Conservation (phyloP, 2,797 vertebrate species). For the Myoxocephalus aenaeus region DNA sequence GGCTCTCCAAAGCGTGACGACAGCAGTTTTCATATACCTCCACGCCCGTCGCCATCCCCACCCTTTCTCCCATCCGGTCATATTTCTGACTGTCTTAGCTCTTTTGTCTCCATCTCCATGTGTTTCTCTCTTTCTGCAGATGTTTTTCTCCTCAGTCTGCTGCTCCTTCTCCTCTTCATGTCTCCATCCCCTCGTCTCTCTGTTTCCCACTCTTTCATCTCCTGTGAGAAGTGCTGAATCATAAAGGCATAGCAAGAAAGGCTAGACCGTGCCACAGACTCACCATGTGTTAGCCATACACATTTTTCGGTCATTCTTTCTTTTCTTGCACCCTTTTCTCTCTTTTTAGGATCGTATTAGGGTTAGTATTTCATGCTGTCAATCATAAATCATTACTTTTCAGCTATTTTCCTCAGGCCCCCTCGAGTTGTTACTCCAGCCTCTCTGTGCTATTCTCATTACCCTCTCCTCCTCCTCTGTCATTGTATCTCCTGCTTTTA, state of each 20-base stretch:
- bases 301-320: conserved; percentile 1
- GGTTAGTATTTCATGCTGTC: conserved; percentile 20
- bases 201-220: conserved; percentile 23
- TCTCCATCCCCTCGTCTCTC: conserved; percentile 44
- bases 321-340: conserved; percentile 13
- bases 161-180: conserved; percentile 19
- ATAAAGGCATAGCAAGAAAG: conserved; percentile 9
- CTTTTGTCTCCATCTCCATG: conserved; percentile 8
- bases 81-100: background rate
- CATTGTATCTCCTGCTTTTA: conserved; percentile 30
- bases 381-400: conserved; percentile 31
- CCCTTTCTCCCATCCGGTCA: background rate
- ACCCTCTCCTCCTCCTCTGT: conserved; percentile 20
- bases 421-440: conserved; percentile 30
- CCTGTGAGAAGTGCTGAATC: conserved; percentile 4
- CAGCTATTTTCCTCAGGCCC: conserved; percentile 14
- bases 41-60: background rate
- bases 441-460: conserved; percentile 43
- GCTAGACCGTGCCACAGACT: background rate
- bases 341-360: background rate
- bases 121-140: conserved; percentile 56
- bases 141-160: conserved; percentile 46
- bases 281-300: conserved; percentile 47
- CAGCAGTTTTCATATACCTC: conserved; percentile 36
- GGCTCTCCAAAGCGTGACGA: conserved; percentile 24